A percentile compares a stretch with the other conserved stretches of the same genome.
These are phyloP conservation scores for Proales similis DNA, from an alignment of 1,140 invertebrate genomes.

Conservation along the genomic window DNA sequence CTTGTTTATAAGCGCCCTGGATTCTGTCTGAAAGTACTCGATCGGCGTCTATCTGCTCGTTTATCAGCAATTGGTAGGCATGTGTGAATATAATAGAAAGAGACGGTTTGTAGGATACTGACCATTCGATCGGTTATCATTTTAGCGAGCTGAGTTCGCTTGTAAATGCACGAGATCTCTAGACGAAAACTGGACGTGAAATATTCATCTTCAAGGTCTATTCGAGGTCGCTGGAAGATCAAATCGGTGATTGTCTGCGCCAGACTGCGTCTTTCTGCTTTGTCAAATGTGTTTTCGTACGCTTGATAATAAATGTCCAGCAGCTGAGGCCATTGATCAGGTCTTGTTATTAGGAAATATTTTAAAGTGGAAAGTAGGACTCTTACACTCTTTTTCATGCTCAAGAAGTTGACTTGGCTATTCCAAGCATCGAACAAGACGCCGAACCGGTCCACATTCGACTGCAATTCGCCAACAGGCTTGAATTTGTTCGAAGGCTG, in stretches of 20 bases:
- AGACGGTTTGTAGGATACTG: too few relatives aligned
- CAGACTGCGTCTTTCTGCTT: constrained; percentile 47
- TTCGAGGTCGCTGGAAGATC: constrained; percentile 47
- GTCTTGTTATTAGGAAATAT: neutral
- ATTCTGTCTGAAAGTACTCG: constrained; percentile 28
- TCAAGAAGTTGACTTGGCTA: constrained; percentile 48
- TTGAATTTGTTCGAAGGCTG: neutral
- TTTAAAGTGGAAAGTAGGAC: neutral
- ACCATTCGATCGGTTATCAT: constrained; percentile 44
- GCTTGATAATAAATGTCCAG: constrained; percentile 52
- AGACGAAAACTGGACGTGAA: constrained; percentile 47
- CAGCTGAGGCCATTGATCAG: constrained; percentile 41
- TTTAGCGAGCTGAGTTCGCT: constrained; percentile 45
- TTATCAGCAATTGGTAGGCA: too few relatives aligned
- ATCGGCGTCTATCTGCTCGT: constrained; percentile 32
- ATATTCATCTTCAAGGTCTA: constrained; percentile 46
- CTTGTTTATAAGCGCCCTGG: constrained; percentile 6
- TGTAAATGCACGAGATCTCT: constrained; percentile 45
- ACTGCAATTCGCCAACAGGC: constrained; percentile 39
- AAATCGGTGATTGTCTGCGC: constrained; percentile 50
- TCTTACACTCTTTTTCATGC: constrained; percentile 49
- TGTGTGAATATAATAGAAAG: too few relatives aligned
- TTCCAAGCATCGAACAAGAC: constrained; percentile 52
- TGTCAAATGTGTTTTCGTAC: constrained; percentile 51
- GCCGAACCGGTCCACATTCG: constrained; percentile 50